Conservation (phyloP, 2,113 vertebrate genomes). For the Lophochroa leadbeateri region DNA sequence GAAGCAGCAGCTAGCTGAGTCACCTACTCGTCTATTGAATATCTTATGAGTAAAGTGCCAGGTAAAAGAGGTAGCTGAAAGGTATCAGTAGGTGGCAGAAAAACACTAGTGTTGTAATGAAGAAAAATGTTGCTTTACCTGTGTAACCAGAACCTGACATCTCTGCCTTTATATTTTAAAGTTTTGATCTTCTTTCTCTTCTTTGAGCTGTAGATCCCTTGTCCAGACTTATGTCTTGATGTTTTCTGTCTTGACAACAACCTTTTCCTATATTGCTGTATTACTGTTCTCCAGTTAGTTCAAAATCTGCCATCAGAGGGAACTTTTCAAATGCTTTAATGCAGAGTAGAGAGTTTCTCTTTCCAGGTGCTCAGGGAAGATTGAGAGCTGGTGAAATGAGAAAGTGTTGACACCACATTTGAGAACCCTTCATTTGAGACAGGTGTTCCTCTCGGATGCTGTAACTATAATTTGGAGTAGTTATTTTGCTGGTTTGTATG, state of each 20-base stretch:
- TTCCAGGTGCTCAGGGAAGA: neutral
- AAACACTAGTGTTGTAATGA: neutral
- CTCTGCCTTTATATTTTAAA: neutral
- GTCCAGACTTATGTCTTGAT: neutral
- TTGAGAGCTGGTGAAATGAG: neutral
- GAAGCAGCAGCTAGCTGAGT: neutral
- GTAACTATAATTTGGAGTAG: neutral
- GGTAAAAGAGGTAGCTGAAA: neutral
- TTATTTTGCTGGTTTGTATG: neutral
- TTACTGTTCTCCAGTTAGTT: neutral
- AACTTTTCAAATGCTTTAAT: neutral
- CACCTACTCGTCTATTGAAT: neutral
- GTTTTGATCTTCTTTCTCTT: neutral
- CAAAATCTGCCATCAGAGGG: neutral
- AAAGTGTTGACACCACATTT: neutral
- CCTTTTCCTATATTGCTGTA: neutral
- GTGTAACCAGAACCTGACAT: neutral
- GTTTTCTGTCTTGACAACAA: neutral
- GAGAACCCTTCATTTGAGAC: neutral
- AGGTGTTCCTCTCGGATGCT: neutral
- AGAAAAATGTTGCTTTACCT: neutral
- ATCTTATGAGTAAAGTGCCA: neutral
- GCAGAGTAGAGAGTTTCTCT: neutral
- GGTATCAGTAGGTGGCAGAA: neutral
- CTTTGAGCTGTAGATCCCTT: neutral